Base-by-base conservation (phyloP, 2,888 invertebrate species). In the Campoplex capitator region DNA sequence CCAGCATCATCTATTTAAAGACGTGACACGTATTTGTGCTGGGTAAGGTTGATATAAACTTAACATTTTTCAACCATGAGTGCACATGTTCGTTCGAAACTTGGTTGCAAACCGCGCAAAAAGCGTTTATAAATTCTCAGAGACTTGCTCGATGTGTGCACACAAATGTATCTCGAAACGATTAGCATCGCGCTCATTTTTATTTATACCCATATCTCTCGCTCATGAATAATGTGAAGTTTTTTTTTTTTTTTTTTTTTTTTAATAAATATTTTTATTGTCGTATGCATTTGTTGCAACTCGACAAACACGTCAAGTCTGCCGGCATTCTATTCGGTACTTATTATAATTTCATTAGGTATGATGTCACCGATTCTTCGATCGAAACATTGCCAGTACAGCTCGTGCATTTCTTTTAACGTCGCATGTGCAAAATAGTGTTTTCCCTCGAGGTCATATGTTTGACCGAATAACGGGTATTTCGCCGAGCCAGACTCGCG, bases 1-100 rank as follows among this genome's bases (percentile, higher is more conserved):
- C 87, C 70, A 70, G 62, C 77, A 74, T 77, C 83, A 23, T 86
- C 87, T 87, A 87, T 87, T 87, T 87, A 82, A 82, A 84, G 84
- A 81, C 84, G 81, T 86, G 87, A 84, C 81, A 74, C 70, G 74
- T 54, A 74, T 81, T 74, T 74, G 76, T 71, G 23, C 51, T 71
- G 71, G 62, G 67, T 71, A 67, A 56, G 70, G 74, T 68, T 77
- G 81, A 84, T 87, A 82, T 70, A 82, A 87, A 87, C 84, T 82
- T 77, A 65, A 76, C 68, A 84, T 86, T 86, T 84, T 84, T 84
- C 74, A 84, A 87, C 68, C 78, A 70, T 78, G 83, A 83, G 56
- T 78, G 70, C 81, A 81, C 76, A 35, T 58, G 28, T 67, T 58
- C 32, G 65, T 58, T 70, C 54, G 56, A 70, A 78, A 65, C 48